Evolutionary conservation across 2,797 vertebrate genomes (phyloP), one percentile per base, ranked within the genome.

Genomic region (Cottoperca gobio): DNA sequence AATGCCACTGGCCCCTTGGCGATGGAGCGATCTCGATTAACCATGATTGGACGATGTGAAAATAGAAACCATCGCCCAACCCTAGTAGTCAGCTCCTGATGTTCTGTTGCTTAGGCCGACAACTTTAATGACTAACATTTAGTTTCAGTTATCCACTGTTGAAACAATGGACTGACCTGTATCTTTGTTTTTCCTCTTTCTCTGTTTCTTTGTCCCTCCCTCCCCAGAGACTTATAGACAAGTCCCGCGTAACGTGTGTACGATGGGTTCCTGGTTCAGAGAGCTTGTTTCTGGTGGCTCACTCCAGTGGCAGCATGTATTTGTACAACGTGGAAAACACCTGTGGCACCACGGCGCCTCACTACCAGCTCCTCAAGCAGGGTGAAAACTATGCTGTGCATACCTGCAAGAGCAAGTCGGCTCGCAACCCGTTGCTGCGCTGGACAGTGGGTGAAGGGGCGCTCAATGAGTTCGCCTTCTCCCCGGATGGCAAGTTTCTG

Each of bases 231-330:
- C 96, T 99, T 85, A 99, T 99, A 92, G 98, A 99, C 96, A 99
- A 99, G 94, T 97, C 98, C n/a, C 94, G 98, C 85, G 98, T 99
- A 75, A 99, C 97, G 24, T 99, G 97, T 93, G 97, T 99, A 84
- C 96, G 95, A 95, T 99, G 98, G 98, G 98, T 99, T 17, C 98
- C 98, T n/a, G 98, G 97, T 86, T 99, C 97, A n/a, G 98, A 99
- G 95, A 98, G 96, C 91, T 96, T 99, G 84, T 99, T 99, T 89
- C 94, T 99, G 88, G 98, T 99, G 88, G 97, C 97, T 86, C 98
- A 99, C 91, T 97, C 97, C 84, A 99, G 97, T 71, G 97, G 98
- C 89, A 98, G 90, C 94, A 96, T 99, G 97, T 99, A 99, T 94
- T 93, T 99, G 90, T 99, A 99, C 95, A 99, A 99, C 1, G 97